Evolutionary conservation across 2,888 invertebrate species (phyloP), one percentile per base, ranked within the genome.

Genomic region (Panzeria rudis): DNA sequence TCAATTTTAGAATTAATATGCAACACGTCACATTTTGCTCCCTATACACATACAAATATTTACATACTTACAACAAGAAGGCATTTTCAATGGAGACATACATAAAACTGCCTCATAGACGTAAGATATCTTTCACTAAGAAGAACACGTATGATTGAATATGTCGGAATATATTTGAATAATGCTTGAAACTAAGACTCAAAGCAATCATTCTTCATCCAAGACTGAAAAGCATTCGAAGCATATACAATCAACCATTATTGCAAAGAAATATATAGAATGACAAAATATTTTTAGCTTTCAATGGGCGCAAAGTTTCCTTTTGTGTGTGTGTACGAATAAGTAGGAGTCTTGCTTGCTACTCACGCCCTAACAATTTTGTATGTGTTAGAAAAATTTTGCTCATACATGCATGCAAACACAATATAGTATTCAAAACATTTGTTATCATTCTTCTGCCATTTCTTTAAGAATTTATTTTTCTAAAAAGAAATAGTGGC

Each of bases 1-100:
- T 84, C 71, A 71, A 75, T 79, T 79, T n/a, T 64, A 56, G 47
- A 84, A 81, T 84, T 84, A 54, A 80, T 84, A 84, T 84, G 84
- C 84, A 81, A 84, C 72, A 84, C 84, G 20, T 62, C 72, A 77
- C 73, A 47, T 68, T 61, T 54, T 59, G 44, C 23, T 76, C 66
- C 54, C 72, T 61, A 38, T 44, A 29, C 78, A 35, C 78, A 35
- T 32, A 4, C n/a, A 35, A 11, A 20, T 50, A 50, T 17, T 35
- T 47, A 25, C 47, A 41, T 25, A 62, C 29, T 3, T 9, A 71
- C 23, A 35, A 2, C 11, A 62, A 41, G 32, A 72, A 41, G 66
- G 59, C 50, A n/a, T 66, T 66, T 23, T 11, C 56, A 66, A 32
- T 44, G 25, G 38, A 75, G 64, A 66, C 35, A 35, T 9, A 35